Evolutionary conservation across 1,140 invertebrate species (phyloP).

Genomic region (Ptiloglossa arizonensis): DNA sequence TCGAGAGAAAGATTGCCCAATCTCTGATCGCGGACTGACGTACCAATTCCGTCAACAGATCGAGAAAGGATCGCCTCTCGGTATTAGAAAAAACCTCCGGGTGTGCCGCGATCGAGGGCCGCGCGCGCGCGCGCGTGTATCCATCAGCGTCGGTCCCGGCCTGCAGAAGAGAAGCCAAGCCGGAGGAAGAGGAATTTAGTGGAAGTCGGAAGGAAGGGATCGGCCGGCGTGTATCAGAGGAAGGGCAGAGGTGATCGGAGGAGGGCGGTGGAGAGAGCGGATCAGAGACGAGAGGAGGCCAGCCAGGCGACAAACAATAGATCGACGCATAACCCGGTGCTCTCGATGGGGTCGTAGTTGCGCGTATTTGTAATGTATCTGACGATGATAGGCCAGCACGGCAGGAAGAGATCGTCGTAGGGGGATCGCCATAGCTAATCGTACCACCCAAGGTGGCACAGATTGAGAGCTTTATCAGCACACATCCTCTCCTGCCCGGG

Average conservation of each 20-base stretch:
- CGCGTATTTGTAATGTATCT: constrained; percentile 65
- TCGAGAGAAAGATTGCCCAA: too few species aligned
- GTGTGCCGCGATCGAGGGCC: not conserved
- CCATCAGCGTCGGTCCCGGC: not conserved
- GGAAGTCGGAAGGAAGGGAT: constrained; percentile 46
- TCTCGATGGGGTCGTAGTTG: constrained; percentile 70
- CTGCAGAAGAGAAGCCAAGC: not conserved
- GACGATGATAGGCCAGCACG: constrained; percentile 66
- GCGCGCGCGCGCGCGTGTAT: not conserved
- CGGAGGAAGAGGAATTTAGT: constrained; percentile 48
- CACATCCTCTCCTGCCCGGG: constrained; percentile 74
- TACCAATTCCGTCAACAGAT: not conserved
- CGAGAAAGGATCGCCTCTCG: not conserved
- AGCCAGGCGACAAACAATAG: constrained; percentile 65
- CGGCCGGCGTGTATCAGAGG: constrained; percentile 7
- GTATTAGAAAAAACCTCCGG: not conserved
- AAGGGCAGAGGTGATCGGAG: constrained; percentile 19
- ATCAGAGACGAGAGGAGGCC: not conserved
- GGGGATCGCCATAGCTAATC: constrained; percentile 78
- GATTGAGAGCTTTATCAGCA: constrained; percentile 80
- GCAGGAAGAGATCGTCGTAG: constrained; percentile 81
- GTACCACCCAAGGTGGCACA: constrained; percentile 82
- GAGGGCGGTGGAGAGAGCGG: not conserved
- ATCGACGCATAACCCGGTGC: constrained; percentile 46
- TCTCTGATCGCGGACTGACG: too few species aligned